Base-by-base conservation (phyloP, 1,140 invertebrate genomes). In the Battus philenor region DNA sequence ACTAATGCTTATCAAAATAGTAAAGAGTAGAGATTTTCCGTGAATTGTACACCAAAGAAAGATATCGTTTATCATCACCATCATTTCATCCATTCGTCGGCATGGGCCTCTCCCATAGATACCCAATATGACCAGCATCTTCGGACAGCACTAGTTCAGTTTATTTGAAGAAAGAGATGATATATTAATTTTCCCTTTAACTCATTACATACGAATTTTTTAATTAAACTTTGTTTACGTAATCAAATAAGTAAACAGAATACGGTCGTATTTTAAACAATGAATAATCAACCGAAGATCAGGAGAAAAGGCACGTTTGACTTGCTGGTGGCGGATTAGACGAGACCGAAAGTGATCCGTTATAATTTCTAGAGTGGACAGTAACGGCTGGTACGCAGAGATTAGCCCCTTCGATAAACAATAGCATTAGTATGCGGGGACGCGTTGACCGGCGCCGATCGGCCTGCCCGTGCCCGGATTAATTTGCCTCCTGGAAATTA, bases 321-420 rank as follows among this genome's bases (percentile, higher is more conserved):
- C 38, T 54, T 56, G 43, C 46, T 48, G 36, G 36, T 47, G 56
- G 33, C 60, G 63, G 79, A 80, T 80, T 83, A 83, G 61, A 67
- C 50, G 50, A 48, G 59, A 43, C 57, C 62, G 75, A 84, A 81
- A 81, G 77, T 81, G 76, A 84, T 81, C 80, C 80, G 71, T 84
- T 84, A 84, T 80, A 84, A 84, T 81, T 80, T 79, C 50, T 58
- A 72, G 67, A 75, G 73, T 63, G 72, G 74, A 66, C 77, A 79
- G 62, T 70, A 74, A 72, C 77, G 80, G 80, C 80, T 84, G 80
- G 74, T 65, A 74, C 72, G 80, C 75, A 74, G 67, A 84, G 80
- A 84, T 84, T 84, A 84, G 77, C 69, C 74, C 75, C 69, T 79
- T 78, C 77, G 80, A 84, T 84, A 84, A 84, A 84, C 80, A 84